Evolutionary conservation across 2,888 invertebrate genomes (phyloP), one percentile per base, ranked within the genome.

Genomic region (Invenusta paracnida): DNA sequence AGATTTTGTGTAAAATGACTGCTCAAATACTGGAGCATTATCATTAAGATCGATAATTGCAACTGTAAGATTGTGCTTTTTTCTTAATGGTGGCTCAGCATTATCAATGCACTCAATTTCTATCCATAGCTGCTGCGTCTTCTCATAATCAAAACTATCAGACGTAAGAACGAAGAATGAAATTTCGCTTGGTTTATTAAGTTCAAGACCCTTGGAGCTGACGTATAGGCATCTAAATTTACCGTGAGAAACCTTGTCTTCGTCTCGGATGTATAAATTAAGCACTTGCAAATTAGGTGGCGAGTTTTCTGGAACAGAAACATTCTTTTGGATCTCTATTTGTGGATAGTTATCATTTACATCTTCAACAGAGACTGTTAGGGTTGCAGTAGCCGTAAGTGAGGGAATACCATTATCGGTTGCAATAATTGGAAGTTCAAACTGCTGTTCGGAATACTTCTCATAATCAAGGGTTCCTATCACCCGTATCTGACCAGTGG

Each of bases 91-190:
- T 0, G 86, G 86, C 29, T 29, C 67, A 0, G 48, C 86, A 28
- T 48, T 48, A 79, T 86, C 86, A 23, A 86, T 66, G 29, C 86
- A 86, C 23, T 48, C 66, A 25, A 86, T 86, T 5, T 86, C 85
- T 2, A 86, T 13, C 29, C 48, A 67, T 29, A 67, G 11, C 11
- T 29, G 5, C n/a, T 29, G 48, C 0, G 67, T 28, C 17, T 85
- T 73, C 29, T 86, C 86, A 29, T 86, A 86, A 73, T 86, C 86
- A 66, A 86, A 86, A 25, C 66, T 86, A 0, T 30, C 28, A 13
- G 86, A 48, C 2, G 67, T 86, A 27, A 29, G 30, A 30, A 85
- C 48, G 2, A 30, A 30, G 27, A 85, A 85, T 0, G 84, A 84
- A 1, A 27, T 84, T 84, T 84, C 84, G 13, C 73, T 66, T 29